Evolutionary conservation across 2,113 vertebrate genomes (phyloP).

Genomic region (Myotis yumanensis): DNA sequence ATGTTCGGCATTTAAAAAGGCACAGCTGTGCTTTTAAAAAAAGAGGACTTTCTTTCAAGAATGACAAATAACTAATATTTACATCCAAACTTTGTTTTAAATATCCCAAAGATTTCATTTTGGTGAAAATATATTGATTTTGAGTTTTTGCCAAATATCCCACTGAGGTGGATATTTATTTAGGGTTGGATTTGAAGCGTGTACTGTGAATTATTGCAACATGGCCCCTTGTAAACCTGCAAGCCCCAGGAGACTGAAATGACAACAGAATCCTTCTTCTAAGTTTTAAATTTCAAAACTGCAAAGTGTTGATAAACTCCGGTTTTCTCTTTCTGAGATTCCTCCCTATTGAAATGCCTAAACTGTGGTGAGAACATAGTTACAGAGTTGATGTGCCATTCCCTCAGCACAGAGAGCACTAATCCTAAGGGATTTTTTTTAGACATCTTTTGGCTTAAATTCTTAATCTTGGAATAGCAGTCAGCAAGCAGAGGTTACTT

Average conservation of each 20-base stretch:
- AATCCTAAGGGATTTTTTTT: slow-evolving; percentile 82
- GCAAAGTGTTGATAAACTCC: slow-evolving; percentile 80
- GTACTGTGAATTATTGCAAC: slow-evolving; percentile 75
- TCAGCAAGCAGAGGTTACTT: slow-evolving; percentile 79
- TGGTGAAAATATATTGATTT: slow-evolving; percentile 74
- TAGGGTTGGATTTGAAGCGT: slow-evolving; percentile 78
- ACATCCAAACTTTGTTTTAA: slow-evolving; percentile 34
- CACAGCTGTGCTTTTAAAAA: background rate
- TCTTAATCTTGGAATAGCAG: slow-evolving; percentile 82
- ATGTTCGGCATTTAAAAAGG: background rate
- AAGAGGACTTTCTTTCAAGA: background rate
- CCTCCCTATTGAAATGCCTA: slow-evolving; percentile 73
- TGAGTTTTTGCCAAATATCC: slow-evolving; percentile 71
- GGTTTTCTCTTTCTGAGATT: slow-evolving; percentile 74
- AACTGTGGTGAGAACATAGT: slow-evolving; percentile 66
- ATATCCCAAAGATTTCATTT: slow-evolving; percentile 68
- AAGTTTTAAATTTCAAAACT: slow-evolving; percentile 81
- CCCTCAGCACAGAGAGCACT: slow-evolving; percentile 74
- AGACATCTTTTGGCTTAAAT: slow-evolving; percentile 82
- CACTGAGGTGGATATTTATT: slow-evolving; percentile 80
- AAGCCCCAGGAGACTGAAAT: slow-evolving; percentile 79
- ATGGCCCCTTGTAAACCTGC: slow-evolving; percentile 75
- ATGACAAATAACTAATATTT: slow-evolving; percentile 13
- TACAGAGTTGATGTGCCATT: slow-evolving; percentile 76
- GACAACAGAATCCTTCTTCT: slow-evolving; percentile 77